Evolutionary conservation across 2,888 invertebrate genomes (phyloP).

Genomic region (Trichogramma evanescens): DNA sequence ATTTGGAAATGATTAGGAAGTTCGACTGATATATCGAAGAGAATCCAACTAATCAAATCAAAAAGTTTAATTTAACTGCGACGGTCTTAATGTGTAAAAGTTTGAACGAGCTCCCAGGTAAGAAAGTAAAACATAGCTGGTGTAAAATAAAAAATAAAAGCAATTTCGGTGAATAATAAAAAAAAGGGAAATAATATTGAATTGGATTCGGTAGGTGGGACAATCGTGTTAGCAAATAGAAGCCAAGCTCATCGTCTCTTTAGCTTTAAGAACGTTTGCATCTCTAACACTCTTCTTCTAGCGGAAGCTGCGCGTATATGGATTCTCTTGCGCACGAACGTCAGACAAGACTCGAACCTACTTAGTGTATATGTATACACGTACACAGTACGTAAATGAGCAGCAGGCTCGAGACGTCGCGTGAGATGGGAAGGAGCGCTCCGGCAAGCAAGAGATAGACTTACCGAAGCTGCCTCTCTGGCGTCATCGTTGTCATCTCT

Average conservation of each 20-base stretch:
- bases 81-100: too few species aligned
- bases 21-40: too few species aligned
- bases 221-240: conserved; percentile 21
- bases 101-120: too few species aligned
- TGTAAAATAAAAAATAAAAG: too few species aligned
- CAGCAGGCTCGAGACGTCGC: not conserved
- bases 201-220: conserved; percentile 20
- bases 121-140: too few species aligned
- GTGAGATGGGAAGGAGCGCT: not conserved
- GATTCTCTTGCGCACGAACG: not conserved
- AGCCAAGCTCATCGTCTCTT: not conserved
- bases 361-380: conserved; percentile 16
- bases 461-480: not conserved
- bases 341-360: conserved; percentile 5
- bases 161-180: too few species aligned
- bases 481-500: not conserved
- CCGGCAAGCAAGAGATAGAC: not conserved
- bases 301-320: not conserved
- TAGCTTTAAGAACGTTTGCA: not conserved
- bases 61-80: too few species aligned
- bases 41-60: too few species aligned
- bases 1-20: too few species aligned
- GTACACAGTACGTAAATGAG: conserved; percentile 5
- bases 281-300: not conserved
- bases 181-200: not conserved